Conservation (phyloP, 1,140 invertebrate genomes). For the Drosophila chauvacae region DNA sequence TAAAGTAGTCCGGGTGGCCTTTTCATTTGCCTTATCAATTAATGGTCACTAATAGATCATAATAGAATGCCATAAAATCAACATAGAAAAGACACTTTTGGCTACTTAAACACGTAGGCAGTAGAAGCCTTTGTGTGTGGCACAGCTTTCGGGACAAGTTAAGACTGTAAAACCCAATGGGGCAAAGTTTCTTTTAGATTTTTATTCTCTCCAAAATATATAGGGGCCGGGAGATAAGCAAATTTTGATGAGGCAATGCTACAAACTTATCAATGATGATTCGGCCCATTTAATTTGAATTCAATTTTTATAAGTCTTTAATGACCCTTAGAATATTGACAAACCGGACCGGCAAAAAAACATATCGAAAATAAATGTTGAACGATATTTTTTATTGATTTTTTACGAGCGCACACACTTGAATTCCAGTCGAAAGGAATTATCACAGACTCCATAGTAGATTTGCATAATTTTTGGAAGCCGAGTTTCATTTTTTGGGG, state of each 20-base stretch:
- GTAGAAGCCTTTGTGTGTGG: conserved; percentile 55
- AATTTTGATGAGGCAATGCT: conserved; percentile 56
- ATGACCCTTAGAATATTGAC: conserved; percentile 41
- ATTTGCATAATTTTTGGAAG: conserved; percentile 61
- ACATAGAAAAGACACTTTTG: conserved; percentile 46
- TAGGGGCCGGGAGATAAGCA: conserved; percentile 53
- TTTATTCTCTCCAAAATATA: conserved; percentile 36
- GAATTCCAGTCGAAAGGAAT: conserved; percentile 61
- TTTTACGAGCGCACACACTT: conserved; percentile 57
- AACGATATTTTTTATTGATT: conserved; percentile 60
- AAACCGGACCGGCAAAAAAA: conserved; percentile 32
- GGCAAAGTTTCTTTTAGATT: conserved; percentile 19
- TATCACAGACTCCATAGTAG: conserved; percentile 24
- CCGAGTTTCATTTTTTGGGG: not conserved
- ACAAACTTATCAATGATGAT: conserved; percentile 53
- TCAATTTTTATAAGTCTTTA: conserved; percentile 71
- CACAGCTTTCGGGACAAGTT: conserved; percentile 3
- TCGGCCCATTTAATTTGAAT: conserved; percentile 68
- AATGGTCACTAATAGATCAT: conserved; percentile 79
- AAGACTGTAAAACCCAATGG: not conserved
- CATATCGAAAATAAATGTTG: conserved; percentile 40
- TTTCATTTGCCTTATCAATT: conserved; percentile 64
- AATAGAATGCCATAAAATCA: conserved; percentile 68
- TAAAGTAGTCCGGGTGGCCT: conserved; percentile 5
- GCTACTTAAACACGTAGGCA: conserved; percentile 56